Conservation (phyloP, 1,140 invertebrate species). For the Trinorchestia longiramus region DNA sequence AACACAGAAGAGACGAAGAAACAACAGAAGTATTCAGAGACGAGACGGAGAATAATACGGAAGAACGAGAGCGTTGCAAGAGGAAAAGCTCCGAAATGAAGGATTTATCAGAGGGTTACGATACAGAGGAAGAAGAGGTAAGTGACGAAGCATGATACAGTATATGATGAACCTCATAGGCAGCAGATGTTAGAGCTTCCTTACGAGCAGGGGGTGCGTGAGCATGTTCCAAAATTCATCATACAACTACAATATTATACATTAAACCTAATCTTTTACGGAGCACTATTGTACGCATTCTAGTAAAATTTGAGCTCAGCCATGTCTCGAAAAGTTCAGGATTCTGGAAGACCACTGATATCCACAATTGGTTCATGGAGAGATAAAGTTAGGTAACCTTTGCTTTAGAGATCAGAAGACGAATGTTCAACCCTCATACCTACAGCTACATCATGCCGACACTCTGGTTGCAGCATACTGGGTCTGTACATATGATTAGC, state of each 20-base stretch:
- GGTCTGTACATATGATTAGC: too few species aligned
- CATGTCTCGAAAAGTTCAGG: too few species aligned
- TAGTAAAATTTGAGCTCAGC: too few species aligned
- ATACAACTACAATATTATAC: too few species aligned
- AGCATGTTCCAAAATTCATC: too few species aligned
- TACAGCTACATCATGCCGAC: not conserved
- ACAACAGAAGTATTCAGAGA: not conserved
- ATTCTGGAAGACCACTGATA: too few species aligned
- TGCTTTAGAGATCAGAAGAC: not conserved
- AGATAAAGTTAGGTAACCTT: too few species aligned
- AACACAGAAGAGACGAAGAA: not conserved
- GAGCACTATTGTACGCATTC: too few species aligned
- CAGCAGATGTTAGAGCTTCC: not conserved
- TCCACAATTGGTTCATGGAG: too few species aligned
- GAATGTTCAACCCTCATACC: not conserved
- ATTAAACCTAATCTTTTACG: too few species aligned
- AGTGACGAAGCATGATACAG: not conserved
- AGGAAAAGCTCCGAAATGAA: not conserved
- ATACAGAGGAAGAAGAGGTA: constrained; percentile 12
- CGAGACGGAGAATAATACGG: not conserved
- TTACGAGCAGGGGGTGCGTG: too few species aligned
- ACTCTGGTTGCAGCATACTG: too few species aligned
- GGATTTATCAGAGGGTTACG: not conserved
- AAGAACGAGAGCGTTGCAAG: not conserved
- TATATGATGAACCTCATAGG: not conserved